phyloP scores from a whole-genome alignment of 2,888 invertebrate genomes.

The Drosophila hamatofila region DNA sequence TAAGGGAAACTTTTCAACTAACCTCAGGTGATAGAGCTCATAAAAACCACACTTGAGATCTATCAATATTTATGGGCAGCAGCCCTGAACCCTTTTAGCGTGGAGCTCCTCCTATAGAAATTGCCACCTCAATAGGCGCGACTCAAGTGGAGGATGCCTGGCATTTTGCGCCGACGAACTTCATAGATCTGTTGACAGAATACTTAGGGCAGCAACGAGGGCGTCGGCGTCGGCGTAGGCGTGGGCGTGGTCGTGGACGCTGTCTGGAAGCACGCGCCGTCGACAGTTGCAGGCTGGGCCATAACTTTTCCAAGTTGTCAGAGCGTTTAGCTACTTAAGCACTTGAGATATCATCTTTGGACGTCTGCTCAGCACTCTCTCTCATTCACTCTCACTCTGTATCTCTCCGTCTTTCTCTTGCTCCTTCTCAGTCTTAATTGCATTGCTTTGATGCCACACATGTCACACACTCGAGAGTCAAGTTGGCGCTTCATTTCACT shows the following conservation, averaged over 20 bases:
- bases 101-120: constrained; percentile 35
- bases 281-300: constrained; percentile 67
- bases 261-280: constrained; percentile 66
- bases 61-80: constrained; percentile 71
- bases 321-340: constrained; percentile 78
- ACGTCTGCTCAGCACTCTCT: constrained; percentile 19
- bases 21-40: constrained; percentile 39
- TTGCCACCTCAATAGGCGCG: constrained; percentile 39
- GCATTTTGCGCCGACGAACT: neutral
- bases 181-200: constrained; percentile 74
- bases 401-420: constrained; percentile 12
- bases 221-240: constrained; percentile 7
- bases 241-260: constrained; percentile 33
- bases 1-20: constrained; percentile 36
- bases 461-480: constrained; percentile 66
- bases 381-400: neutral
- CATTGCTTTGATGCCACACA: constrained; percentile 77
- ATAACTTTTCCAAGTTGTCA: constrained; percentile 78
- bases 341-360: constrained; percentile 71
- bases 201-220: constrained; percentile 58
- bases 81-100: constrained; percentile 70
- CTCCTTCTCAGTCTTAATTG: constrained; percentile 64
- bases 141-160: constrained; percentile 61
- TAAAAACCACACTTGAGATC: constrained; percentile 64
- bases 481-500: constrained; percentile 75